These are phyloP conservation scores for Cyanoderma ruficeps DNA, from an alignment of 2,113 vertebrate genomes.

Conservation along the genomic window DNA sequence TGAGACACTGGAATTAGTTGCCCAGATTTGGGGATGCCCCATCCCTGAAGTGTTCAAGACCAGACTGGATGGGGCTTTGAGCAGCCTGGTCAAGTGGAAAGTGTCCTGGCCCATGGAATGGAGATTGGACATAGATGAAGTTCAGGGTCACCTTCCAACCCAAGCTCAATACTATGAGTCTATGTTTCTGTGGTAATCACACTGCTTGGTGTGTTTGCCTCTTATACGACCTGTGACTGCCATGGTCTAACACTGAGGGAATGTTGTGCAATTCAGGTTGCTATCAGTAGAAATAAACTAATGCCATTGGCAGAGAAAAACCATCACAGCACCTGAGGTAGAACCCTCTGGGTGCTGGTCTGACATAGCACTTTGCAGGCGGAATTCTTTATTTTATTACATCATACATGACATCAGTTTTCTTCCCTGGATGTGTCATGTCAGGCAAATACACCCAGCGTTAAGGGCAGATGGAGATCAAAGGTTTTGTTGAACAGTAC, in stretches of 20 bases:
- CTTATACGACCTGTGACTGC: background rate
- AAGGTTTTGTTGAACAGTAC: background rate
- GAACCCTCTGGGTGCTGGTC: background rate
- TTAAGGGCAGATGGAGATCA: background rate
- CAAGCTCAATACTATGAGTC: background rate
- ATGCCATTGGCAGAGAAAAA: background rate
- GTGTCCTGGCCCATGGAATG: background rate
- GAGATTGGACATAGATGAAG: background rate
- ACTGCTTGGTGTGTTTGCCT: background rate
- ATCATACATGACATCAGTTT: background rate
- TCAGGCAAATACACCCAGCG: background rate
- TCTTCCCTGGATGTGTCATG: background rate
- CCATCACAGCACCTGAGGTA: background rate
- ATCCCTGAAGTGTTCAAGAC: background rate
- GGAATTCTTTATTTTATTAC: background rate
- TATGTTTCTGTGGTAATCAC: background rate
- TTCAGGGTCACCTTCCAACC: background rate
- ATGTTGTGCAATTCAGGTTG: background rate
- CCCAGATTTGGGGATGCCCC: background rate
- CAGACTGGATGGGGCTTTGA: background rate
- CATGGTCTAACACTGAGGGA: background rate
- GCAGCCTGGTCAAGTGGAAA: background rate
- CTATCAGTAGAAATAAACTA: background rate
- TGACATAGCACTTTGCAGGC: background rate
- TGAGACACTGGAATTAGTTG: background rate